phyloP scores from a whole-genome alignment of 2,888 invertebrate species.

The Beris chalybata region DNA sequence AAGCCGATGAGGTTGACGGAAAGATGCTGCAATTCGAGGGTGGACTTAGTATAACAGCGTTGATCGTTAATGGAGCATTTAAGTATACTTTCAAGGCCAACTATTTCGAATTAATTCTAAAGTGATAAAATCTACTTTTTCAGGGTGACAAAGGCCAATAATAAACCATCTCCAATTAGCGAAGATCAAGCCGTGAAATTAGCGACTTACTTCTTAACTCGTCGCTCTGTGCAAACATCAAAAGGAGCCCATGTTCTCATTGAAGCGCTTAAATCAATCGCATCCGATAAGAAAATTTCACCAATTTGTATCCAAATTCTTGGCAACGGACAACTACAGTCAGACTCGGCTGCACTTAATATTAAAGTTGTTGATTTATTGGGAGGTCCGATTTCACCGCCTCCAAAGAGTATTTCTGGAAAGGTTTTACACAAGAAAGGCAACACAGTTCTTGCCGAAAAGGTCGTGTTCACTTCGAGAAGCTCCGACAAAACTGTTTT shows the following conservation, averaged over 20 bases:
- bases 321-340: conserved; percentile 75
- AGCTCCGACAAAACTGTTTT: conserved; percentile 71
- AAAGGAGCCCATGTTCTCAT: conserved; percentile 82
- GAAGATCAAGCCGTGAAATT: conserved; percentile 85
- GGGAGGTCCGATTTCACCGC: conserved; percentile 65
- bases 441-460: conserved; percentile 63
- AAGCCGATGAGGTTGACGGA: conserved; percentile 94
- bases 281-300: conserved; percentile 73
- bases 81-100: conserved; percentile 48
- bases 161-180: conserved; percentile 70
- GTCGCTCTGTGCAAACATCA: conserved; percentile 84
- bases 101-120: not conserved
- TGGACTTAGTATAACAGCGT: conserved; percentile 76
- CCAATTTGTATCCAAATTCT: conserved; percentile 83
- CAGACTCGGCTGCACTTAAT: conserved; percentile 71
- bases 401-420: conserved; percentile 45
- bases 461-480: conserved; percentile 66
- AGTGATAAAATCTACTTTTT: conserved; percentile 35
- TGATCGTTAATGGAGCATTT: conserved; percentile 63
- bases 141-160: conserved; percentile 63
- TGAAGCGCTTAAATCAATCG: conserved; percentile 68
- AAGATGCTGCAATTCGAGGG: conserved; percentile 90
- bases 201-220: conserved; percentile 83
- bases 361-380: conserved; percentile 75
- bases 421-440: conserved; percentile 57